phyloP scores from a whole-genome alignment of 2,888 invertebrate genomes.

The Catocala fraxini region DNA sequence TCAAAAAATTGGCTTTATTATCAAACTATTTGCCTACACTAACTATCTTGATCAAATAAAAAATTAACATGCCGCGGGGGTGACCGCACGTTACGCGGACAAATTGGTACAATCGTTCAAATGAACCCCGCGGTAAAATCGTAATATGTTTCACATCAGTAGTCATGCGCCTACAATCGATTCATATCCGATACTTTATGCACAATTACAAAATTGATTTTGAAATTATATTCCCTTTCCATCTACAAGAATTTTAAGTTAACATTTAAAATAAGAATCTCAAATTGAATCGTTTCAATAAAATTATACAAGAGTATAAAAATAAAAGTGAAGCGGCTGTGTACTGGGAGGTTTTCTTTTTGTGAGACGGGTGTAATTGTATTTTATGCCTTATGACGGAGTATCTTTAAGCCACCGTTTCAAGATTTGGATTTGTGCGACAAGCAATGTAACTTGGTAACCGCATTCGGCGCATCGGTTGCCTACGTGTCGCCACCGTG shows the following conservation, averaged over 20 bases:
- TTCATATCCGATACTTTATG: conserved; percentile 18
- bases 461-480: conserved; percentile 52
- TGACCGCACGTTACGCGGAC: conserved; percentile 70
- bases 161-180: conserved; percentile 31
- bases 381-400: conserved; percentile 50
- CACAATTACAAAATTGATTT: conserved; percentile 11
- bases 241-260: conserved; percentile 35
- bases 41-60: conserved; percentile 84
- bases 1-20: conserved; percentile 86
- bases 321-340: conserved; percentile 64
- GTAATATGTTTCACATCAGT: conserved; percentile 50
- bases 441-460: conserved; percentile 42
- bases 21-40: conserved; percentile 76
- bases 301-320: conserved; percentile 73
- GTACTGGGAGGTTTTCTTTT: conserved; percentile 38
- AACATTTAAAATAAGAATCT: conserved; percentile 43
- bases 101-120: conserved; percentile 78
- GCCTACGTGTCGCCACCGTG: conserved; percentile 64
- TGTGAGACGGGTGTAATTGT: conserved; percentile 19
- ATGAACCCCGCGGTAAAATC: conserved; percentile 54
- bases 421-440: conserved; percentile 29
- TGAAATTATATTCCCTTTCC: conserved; percentile 25
- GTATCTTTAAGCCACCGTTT: conserved; percentile 32
- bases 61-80: conserved; percentile 76
- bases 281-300: conserved; percentile 66